phyloP scores from a whole-genome alignment of 1,140 invertebrate genomes.

The Drosophila watanabei region DNA sequence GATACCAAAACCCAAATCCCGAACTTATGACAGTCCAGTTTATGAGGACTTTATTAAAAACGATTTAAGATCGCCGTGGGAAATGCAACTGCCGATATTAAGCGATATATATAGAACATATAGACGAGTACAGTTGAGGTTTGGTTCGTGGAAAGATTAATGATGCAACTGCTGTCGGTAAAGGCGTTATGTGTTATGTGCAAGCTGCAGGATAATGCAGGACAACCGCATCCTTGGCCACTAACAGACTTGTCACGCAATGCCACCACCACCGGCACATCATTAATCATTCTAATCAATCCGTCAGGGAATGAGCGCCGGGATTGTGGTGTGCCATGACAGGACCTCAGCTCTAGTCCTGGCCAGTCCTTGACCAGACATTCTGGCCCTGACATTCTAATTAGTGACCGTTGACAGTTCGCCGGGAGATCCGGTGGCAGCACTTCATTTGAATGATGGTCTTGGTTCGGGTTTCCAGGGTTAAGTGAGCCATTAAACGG shows the following conservation, averaged over 20 bases:
- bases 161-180: constrained; percentile 51
- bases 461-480: neutral
- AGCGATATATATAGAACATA: neutral
- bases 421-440: constrained; percentile 27
- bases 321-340: constrained; percentile 31
- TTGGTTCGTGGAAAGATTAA: constrained; percentile 52
- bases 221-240: constrained; percentile 50
- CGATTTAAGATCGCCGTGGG: constrained; percentile 67
- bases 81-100: constrained; percentile 24
- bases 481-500: constrained; percentile 44
- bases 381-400: constrained; percentile 52
- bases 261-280: constrained; percentile 45
- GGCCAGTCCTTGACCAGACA: constrained; percentile 28
- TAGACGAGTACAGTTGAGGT: constrained; percentile 25
- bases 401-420: constrained; percentile 57
- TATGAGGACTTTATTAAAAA: constrained; percentile 81
- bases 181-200: constrained; percentile 52
- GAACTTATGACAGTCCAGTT: constrained; percentile 46
- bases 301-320: constrained; percentile 56
- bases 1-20: neutral
- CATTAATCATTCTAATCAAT: constrained; percentile 78
- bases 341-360: neutral
- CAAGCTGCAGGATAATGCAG: constrained; percentile 47
- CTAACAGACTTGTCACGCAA: constrained; percentile 83
- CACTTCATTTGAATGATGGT: constrained; percentile 35